Percentiles rank a stretch among this genome's conserved stretches.
Conservation (phyloP, 92 coral and sea anemone genomes). For the Parazoanthus atlanticus region DNA sequence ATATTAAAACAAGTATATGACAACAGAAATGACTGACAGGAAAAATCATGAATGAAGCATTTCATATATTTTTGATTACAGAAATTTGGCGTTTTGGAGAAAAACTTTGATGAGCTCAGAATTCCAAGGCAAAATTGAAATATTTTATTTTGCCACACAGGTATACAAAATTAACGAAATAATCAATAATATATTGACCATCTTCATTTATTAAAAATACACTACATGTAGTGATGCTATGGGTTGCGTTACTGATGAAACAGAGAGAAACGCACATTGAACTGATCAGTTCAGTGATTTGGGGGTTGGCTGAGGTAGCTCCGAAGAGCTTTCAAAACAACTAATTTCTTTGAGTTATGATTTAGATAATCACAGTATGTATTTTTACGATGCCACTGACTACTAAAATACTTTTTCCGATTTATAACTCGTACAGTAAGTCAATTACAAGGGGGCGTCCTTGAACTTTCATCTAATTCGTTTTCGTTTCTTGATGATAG, state of each 20-base stretch:
- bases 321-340: background rate
- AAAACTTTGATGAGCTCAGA: background rate
- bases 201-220: background rate
- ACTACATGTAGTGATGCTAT: background rate
- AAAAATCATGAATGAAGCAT: background rate
- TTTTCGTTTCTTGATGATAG: background rate
- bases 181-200: background rate
- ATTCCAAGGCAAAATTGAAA: background rate
- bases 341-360: background rate
- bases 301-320: background rate
- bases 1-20: background rate
- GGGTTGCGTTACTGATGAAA: background rate
- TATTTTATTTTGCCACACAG: background rate
- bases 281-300: no score
- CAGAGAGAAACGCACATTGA: background rate
- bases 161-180: slow-evolving; percentile 9
- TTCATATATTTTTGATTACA: background rate
- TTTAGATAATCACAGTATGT: background rate
- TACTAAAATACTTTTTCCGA: background rate
- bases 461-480: slow-evolving; percentile 5
- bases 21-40: background rate
- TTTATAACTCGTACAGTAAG: background rate
- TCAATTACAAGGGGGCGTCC: background rate
- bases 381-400: background rate
- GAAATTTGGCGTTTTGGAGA: background rate